phyloP scores from a whole-genome alignment of 2,113 vertebrate genomes.

The Myanophis thanlyinensis region DNA sequence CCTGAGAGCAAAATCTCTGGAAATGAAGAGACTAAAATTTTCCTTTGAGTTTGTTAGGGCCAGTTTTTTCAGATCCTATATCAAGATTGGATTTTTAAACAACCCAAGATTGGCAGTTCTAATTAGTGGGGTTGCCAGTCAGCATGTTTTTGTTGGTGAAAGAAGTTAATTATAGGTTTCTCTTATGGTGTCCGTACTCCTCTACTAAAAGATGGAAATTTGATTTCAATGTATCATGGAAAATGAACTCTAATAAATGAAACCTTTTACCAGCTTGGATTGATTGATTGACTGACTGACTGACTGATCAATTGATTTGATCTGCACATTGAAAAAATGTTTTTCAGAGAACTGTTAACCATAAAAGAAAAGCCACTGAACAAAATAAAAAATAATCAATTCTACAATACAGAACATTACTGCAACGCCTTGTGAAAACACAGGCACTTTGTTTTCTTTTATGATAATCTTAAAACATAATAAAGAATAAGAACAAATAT shows the following conservation, averaged over 20 bases:
- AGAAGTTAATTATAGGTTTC: conserved; percentile 13
- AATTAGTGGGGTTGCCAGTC: not conserved
- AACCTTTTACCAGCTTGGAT: not conserved
- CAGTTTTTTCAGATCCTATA: not conserved
- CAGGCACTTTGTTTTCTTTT: not conserved
- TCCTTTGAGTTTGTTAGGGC: not conserved
- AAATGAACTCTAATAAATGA: not conserved
- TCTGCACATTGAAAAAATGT: not conserved
- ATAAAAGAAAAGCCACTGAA: not conserved
- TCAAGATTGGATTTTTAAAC: not conserved
- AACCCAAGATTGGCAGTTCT: not conserved
- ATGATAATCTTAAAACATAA: not conserved
- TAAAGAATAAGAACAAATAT: not conserved
- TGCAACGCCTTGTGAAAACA: not conserved
- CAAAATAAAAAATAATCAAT: not conserved
- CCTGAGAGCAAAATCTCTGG: conserved; percentile 3
- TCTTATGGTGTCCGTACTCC: not conserved
- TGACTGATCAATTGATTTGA: conserved; percentile 1
- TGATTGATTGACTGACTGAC: not conserved
- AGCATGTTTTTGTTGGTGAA: not conserved
- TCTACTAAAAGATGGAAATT: not conserved
- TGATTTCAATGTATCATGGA: not conserved
- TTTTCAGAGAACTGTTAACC: conserved; percentile 8
- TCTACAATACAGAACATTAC: not conserved
- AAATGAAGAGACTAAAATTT: conserved; percentile 18